A percentile compares a stretch with the other conserved stretches of the same genome.
Conservation (phyloP, 2,113 vertebrate species). For the Mola mola region DNA sequence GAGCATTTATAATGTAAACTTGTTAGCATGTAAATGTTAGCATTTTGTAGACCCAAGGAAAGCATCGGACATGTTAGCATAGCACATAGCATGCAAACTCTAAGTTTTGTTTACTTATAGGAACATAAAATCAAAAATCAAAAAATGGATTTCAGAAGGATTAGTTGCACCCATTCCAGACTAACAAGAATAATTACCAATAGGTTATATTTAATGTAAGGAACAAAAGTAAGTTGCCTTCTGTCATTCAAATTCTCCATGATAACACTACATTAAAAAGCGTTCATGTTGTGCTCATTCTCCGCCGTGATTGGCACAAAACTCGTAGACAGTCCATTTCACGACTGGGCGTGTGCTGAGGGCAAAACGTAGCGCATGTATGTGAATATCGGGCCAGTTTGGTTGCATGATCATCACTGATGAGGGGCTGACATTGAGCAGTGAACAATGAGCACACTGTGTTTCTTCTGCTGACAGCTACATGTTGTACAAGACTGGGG, state of each 20-base stretch:
- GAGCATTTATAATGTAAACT: too few relatives aligned
- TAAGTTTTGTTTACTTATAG: too few relatives aligned
- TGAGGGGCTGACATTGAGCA: constrained; percentile 18
- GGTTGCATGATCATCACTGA: constrained; percentile 32
- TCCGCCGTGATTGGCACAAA: constrained; percentile 18
- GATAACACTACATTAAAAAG: constrained; percentile 18
- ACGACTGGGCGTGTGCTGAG: constrained; percentile 14
- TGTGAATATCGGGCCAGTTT: constrained; percentile 22
- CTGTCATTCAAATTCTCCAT: constrained; percentile 2
- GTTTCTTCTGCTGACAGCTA: neutral
- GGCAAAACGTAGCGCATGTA: neutral
- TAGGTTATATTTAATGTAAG: neutral
- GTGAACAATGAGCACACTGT: constrained; percentile 3
- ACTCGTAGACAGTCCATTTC: constrained; percentile 28
- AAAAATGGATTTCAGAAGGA: too few relatives aligned
- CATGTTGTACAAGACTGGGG: neutral
- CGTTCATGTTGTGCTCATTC: constrained; percentile 13
- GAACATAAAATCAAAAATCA: too few relatives aligned
- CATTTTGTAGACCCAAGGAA: too few relatives aligned
- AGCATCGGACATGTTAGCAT: too few relatives aligned
- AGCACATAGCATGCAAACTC: too few relatives aligned
- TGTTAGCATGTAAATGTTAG: too few relatives aligned
- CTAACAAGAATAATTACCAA: too few relatives aligned
- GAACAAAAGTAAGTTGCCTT: neutral
- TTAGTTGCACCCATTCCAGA: too few relatives aligned